A percentile compares a stretch with the other conserved stretches of the same genome.
Conservation (phyloP, 2,888 invertebrate genomes). For the Ornithoptera alexandrae region DNA sequence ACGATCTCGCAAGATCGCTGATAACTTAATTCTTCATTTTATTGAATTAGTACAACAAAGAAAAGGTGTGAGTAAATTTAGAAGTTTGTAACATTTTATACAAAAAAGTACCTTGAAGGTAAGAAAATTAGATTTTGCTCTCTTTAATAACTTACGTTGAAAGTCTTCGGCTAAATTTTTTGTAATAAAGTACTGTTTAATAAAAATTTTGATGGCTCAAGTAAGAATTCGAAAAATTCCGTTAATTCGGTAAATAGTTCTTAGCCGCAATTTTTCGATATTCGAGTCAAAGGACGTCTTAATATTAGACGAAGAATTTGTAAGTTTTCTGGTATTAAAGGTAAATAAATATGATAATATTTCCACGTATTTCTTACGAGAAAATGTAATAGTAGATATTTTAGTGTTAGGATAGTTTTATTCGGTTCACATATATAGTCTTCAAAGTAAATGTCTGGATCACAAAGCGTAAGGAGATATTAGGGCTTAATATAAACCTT, state of each 20-base stretch:
- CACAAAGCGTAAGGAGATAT: slow-evolving; percentile 6
- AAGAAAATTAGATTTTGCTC: too few relatives aligned
- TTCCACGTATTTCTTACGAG: not conserved
- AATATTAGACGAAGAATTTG: not conserved
- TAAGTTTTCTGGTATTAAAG: not conserved
- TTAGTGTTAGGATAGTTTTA: not conserved
- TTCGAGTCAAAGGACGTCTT: not conserved
- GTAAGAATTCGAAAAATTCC: not conserved
- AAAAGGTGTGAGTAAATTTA: too few relatives aligned
- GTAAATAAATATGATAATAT: not conserved
- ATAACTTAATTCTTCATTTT: too few relatives aligned
- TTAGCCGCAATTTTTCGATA: not conserved
- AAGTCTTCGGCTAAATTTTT: too few relatives aligned
- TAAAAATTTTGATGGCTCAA: not conserved
- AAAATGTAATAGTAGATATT: not conserved
- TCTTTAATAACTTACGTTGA: too few relatives aligned
- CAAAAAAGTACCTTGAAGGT: too few relatives aligned
- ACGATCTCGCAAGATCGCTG: too few relatives aligned
- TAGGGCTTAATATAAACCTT: slow-evolving; percentile 7
- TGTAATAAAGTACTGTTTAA: not conserved
- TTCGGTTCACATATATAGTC: not conserved
- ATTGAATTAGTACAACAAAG: too few relatives aligned
- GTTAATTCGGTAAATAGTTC: not conserved
- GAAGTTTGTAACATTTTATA: too few relatives aligned
- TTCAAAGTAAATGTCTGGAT: not conserved